Base-by-base conservation (phyloP, 2,797 vertebrate genomes). In the Gorsachius magnificus region DNA sequence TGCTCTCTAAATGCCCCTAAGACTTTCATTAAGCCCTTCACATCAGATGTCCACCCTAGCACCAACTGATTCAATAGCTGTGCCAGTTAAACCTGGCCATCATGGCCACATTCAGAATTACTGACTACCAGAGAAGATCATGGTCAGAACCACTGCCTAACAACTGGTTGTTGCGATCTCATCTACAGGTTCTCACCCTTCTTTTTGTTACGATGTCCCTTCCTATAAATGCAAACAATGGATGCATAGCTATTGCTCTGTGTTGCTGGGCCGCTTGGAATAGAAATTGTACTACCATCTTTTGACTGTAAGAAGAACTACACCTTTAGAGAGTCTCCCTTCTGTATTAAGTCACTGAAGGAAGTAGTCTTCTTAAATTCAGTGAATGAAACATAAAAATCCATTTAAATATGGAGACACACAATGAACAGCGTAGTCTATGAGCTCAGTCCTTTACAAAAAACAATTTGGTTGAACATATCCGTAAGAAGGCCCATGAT, bases 251-350 rank as follows among this genome's bases (percentile, higher is more conserved):
- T 85, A 41, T 43, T 45, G 17, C 60, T 70, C 58, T 65, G 24
- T 45, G 24, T 36, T 64, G 86, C 68, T 71, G 65, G 20, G 33
- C 57, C 0, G 0, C n/a, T 53, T 84, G 80, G 88, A 93, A 89
- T 6, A 96, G 92, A 95, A 96, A 95, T 69, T 87, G 71, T 89
- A 77, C 90, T 90, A 94, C 90, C 93, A 96, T 93, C 96, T 95
- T 92, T 95, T 95, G 93, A 95, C 92, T 80, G 43, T 33, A 89
- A 92, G 20, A 29, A 95, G 92, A 97, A 96, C 61, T 95, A 93
- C 94, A 96, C 38, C 84, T 87, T 78, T 78, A 83, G 28, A 90
- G 54, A 70, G 33, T 8, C 31, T 72, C 29, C 13, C 17, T 76
- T 84, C 43, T 71, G 14, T 21, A 50, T 22, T 38, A 71, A 86